phyloP scores from a whole-genome alignment of 2,888 invertebrate species.

The Eupithecia pulchellata region DNA sequence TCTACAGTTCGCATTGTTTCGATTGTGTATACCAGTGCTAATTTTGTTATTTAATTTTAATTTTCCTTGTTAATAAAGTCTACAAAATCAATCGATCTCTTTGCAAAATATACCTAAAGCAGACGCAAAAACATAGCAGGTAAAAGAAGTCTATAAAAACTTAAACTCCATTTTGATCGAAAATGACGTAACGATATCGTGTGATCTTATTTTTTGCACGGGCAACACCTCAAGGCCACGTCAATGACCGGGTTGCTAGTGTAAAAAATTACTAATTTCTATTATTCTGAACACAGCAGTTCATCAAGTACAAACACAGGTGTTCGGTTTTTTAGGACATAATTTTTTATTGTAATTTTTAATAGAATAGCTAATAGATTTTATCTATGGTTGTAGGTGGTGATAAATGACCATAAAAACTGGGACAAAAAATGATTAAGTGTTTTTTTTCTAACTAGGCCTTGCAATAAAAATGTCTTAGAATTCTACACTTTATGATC shows the following conservation, averaged over 20 bases:
- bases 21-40: too few relatives aligned
- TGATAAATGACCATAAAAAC: constrained; percentile 18
- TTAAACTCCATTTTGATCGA: constrained; percentile 7
- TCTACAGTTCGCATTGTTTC: too few relatives aligned
- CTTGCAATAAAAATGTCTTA: too few relatives aligned
- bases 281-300: constrained; percentile 58
- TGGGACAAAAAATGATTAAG: not conserved
- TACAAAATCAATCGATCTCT: not conserved
- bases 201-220: constrained; percentile 64
- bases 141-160: not conserved
- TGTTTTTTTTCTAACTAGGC: too few relatives aligned
- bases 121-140: constrained; percentile 8
- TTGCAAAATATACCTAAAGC: not conserved
- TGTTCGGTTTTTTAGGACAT: constrained; percentile 41
- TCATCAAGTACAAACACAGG: constrained; percentile 47
- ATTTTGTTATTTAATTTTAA: too few relatives aligned
- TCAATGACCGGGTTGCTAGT: constrained; percentile 67
- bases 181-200: constrained; percentile 47
- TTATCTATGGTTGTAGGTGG: not conserved
- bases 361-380: constrained; percentile 25
- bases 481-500: too few relatives aligned
- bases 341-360: constrained; percentile 36
- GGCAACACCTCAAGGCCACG: constrained; percentile 66
- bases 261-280: constrained; percentile 53
- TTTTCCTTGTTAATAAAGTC: not conserved